Base-by-base conservation (phyloP, 1,140 invertebrate species). In the Ptiloglossa arizonensis region DNA sequence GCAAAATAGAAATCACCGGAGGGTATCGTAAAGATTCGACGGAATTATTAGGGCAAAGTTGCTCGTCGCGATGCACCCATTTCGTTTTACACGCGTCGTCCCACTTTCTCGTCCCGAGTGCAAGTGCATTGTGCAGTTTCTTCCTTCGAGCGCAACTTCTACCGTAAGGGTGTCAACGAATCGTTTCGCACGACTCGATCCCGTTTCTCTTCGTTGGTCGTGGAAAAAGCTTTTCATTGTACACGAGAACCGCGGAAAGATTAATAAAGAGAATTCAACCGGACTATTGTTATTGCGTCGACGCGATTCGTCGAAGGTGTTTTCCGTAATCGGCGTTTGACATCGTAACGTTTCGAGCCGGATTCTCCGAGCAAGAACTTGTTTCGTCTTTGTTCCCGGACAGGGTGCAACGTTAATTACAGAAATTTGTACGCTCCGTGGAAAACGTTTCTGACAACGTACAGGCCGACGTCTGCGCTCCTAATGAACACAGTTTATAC, bases 11-110 rank as follows among this genome's bases (percentile, higher is more conserved):
- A 64, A 35, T 24, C 38, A 35, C 8, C 29, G 24, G 71, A n/a
- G n/a, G 71, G 38, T 44, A 24, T 41, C 48, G 50, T 66, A 56
- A 54, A 44, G 8, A 66, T 74, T 56, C 60, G 24, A 29, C 8
- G 5, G 46, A 41, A 52, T 64, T 72, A 63, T 52, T 38, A 52
- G 46, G n/a, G n/a, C n/a, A n/a, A n/a, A n/a, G n/a, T n/a, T n/a
- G n/a, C n/a, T n/a, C n/a, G 19, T 32, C 27, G 29, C 11, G 32
- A 0, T 3, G 2, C 24, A 2, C 9, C 24, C 9, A n/a, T n/a
- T 5, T 8, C 32, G 17, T 29, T 68, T 15, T 41, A 35, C 70
- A 29, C 24, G 2, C 24, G 22, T 62, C 48, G 24, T n/a, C 24
- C 27, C 19, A 32, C 48, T 19, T 52, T 52, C 17, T 9, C 46